A percentile compares a stretch with the other conserved stretches of the same genome.
These are phyloP conservation scores for Drosophila suboccidentalis DNA, from an alignment of 2,888 invertebrate genomes.

Conservation along the genomic window DNA sequence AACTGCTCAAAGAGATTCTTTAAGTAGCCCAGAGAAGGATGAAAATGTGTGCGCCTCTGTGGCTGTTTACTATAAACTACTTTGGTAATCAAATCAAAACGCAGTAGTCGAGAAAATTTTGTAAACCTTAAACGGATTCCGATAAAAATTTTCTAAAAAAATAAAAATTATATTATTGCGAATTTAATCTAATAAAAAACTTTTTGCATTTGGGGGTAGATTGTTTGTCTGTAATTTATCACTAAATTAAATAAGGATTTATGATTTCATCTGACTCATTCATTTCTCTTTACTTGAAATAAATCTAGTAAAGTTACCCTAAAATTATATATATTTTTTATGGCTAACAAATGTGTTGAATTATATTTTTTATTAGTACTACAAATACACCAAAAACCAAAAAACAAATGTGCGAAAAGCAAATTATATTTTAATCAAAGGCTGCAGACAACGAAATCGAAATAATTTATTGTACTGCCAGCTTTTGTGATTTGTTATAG, in stretches of 20 bases:
- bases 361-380: not conserved
- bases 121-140: not conserved
- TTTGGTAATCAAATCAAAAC: constrained; percentile 21
- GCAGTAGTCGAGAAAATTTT: constrained; percentile 2
- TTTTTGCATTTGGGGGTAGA: not conserved
- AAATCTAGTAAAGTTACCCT: not conserved
- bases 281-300: not conserved
- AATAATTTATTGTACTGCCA: constrained; percentile 17
- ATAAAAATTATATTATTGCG: not conserved
- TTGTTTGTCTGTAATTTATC: not conserved
- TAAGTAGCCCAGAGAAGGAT: constrained; percentile 1
- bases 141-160: not conserved
- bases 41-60: constrained; percentile 7
- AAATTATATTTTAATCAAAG: constrained; percentile 10
- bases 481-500: constrained; percentile 14
- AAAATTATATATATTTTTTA: not conserved
- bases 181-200: not conserved
- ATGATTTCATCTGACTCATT: not conserved
- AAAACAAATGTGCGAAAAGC: constrained; percentile 7
- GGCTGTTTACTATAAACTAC: constrained; percentile 6
- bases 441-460: constrained; percentile 6
- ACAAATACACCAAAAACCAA: not conserved
- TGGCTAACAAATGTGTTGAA: not conserved
- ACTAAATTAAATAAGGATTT: not conserved
- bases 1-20: constrained; percentile 38